These are phyloP conservation scores for Tachystola acroxantha DNA, from an alignment of 2,888 invertebrate genomes.

Conservation along the genomic window DNA sequence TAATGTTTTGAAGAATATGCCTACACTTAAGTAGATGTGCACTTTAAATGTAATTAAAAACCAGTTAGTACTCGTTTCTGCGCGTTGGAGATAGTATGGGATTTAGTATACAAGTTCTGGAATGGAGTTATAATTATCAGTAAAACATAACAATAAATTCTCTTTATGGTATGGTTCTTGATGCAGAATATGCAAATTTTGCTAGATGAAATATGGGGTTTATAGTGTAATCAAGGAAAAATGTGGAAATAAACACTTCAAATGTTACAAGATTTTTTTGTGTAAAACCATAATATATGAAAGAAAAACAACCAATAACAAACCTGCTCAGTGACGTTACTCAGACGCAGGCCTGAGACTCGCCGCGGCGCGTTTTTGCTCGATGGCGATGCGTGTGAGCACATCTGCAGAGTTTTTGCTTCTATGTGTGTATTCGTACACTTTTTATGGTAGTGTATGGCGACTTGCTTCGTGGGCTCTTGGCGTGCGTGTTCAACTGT, in stretches of 20 bases:
- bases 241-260: no score
- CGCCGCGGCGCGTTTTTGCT: constrained; percentile 48
- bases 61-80: constrained; percentile 35
- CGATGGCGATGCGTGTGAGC: constrained; percentile 54
- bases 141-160: neutral
- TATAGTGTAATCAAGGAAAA: no score
- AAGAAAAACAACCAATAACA: constrained; percentile 17
- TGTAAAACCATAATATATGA: constrained; percentile 13
- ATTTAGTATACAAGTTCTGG: neutral
- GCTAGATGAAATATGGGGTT: no score
- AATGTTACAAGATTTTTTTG: constrained; percentile 7
- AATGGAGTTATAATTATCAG: neutral
- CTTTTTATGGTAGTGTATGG: constrained; percentile 44
- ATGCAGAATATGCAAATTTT: no score
- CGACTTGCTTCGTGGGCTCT: constrained; percentile 36
- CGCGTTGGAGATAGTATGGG: neutral
- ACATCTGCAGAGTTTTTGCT: constrained; percentile 61
- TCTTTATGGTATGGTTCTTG: no score
- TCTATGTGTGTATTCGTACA: constrained; percentile 34
- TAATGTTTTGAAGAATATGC: no score
- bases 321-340: constrained; percentile 28
- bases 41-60: constrained; percentile 63
- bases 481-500: constrained; percentile 38
- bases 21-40: no score
- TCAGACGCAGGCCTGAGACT: constrained; percentile 35